Percentiles rank a stretch among this genome's conserved stretches.
Conservation (phyloP, 2,888 invertebrate species). For the Temnothorax rugatulus region DNA sequence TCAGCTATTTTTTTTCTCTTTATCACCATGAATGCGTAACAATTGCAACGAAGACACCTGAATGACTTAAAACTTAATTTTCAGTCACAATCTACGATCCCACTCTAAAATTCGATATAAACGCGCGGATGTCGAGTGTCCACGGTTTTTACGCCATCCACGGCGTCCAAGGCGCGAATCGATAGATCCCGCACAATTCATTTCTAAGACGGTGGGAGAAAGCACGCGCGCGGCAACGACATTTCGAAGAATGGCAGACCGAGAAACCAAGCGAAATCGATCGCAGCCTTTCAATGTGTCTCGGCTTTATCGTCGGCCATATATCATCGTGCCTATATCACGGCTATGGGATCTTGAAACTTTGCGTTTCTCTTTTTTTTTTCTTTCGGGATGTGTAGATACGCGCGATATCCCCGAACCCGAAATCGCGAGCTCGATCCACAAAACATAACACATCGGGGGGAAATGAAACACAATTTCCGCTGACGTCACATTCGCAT, state of each 20-base stretch:
- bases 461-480: constrained; percentile 81
- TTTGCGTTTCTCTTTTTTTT: constrained; percentile 66
- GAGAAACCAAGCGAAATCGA: constrained; percentile 79
- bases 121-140: constrained; percentile 46
- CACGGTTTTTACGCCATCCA: constrained; percentile 42
- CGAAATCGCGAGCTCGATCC: constrained; percentile 74
- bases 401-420: constrained; percentile 65
- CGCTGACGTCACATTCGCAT: constrained; percentile 56
- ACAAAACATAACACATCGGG: constrained; percentile 67
- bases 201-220: constrained; percentile 59
- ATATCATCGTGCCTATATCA: constrained; percentile 85
- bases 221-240: constrained; percentile 50
- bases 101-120: constrained; percentile 45
- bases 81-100: background rate
- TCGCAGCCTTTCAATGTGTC: constrained; percentile 83
- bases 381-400: constrained; percentile 44
- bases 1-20: background rate
- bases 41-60: constrained; percentile 1
- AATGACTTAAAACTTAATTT: background rate
- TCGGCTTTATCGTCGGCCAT: constrained; percentile 84
- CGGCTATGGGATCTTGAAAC: constrained; percentile 80
- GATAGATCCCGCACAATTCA: constrained; percentile 76
- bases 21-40: background rate
- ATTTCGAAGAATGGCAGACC: constrained; percentile 72
- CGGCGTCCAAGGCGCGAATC: constrained; percentile 58